Evolutionary conservation across 2,797 vertebrate genomes (phyloP).

Genomic region (Artibeus jamaicensis): DNA sequence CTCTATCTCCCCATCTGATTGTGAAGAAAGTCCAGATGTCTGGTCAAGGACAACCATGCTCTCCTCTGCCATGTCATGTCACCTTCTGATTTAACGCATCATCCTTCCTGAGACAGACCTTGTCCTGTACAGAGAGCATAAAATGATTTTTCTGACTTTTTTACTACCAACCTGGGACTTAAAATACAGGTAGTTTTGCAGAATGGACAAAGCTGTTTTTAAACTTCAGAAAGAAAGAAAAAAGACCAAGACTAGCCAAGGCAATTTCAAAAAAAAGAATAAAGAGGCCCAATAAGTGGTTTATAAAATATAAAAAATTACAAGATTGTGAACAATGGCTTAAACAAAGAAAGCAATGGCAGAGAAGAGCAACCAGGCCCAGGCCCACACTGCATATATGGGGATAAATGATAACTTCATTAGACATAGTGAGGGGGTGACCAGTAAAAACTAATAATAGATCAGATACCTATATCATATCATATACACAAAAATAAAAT

Average conservation of each 20-base stretch:
- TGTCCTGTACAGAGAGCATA: not conserved
- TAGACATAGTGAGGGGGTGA: not conserved
- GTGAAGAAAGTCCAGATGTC: not conserved
- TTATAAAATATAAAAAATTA: not conserved
- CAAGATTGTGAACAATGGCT: not conserved
- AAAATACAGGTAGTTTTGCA: not conserved
- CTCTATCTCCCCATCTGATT: not conserved
- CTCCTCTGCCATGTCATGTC: not conserved
- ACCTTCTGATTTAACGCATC: not conserved
- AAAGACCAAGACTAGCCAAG: not conserved
- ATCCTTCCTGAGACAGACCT: not conserved
- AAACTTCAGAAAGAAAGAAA: not conserved
- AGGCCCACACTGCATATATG: not conserved
- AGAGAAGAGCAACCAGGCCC: not conserved
- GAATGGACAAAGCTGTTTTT: not conserved
- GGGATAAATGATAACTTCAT: not conserved
- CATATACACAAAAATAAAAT: not conserved
- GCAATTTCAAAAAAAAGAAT: not conserved
- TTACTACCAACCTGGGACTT: not conserved
- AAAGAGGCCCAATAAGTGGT: not conserved
- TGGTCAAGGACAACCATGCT: not conserved
- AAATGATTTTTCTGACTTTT: not conserved
- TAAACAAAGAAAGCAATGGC: not conserved
- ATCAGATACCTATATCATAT: not conserved
- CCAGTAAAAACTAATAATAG: not conserved